Evolutionary conservation across 2,797 vertebrate species (phyloP).

Genomic region (Microchirus variegatus): DNA sequence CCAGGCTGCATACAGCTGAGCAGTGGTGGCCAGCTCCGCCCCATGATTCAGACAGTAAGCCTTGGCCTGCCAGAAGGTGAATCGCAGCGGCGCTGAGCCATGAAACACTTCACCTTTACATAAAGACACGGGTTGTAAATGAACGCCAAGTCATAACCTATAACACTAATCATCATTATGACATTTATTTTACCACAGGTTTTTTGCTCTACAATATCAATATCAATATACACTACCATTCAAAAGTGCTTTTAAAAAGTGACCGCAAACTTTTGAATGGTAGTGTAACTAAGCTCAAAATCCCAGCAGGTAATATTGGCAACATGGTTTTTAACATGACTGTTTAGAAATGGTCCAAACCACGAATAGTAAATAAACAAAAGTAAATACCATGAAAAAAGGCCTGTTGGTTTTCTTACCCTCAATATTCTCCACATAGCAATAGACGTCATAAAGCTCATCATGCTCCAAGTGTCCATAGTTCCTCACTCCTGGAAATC

Average conservation of each 20-base stretch:
- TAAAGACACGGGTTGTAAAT: background rate
- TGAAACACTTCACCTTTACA: constrained; percentile 88
- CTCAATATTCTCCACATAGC: constrained; percentile 89
- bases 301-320: too few species aligned
- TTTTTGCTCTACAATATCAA: too few species aligned
- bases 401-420: constrained; percentile 74
- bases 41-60: constrained; percentile 81
- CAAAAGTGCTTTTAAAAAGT: too few species aligned
- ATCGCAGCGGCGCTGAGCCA: constrained; percentile 76
- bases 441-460: constrained; percentile 93
- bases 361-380: too few species aligned
- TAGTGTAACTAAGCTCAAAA: too few species aligned
- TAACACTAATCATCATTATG: background rate
- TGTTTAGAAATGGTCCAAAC: too few species aligned
- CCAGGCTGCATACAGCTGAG: constrained; percentile 93
- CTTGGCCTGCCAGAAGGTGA: constrained; percentile 88
- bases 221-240: too few species aligned
- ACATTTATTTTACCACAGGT: too few species aligned
- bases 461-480: constrained; percentile 87
- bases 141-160: background rate
- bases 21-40: constrained; percentile 84
- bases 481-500: constrained; percentile 89
- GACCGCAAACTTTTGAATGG: too few species aligned
- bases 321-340: too few species aligned
- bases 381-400: background rate